Conservation (phyloP, 2,113 vertebrate species). For the Rhinogobius similis region DNA sequence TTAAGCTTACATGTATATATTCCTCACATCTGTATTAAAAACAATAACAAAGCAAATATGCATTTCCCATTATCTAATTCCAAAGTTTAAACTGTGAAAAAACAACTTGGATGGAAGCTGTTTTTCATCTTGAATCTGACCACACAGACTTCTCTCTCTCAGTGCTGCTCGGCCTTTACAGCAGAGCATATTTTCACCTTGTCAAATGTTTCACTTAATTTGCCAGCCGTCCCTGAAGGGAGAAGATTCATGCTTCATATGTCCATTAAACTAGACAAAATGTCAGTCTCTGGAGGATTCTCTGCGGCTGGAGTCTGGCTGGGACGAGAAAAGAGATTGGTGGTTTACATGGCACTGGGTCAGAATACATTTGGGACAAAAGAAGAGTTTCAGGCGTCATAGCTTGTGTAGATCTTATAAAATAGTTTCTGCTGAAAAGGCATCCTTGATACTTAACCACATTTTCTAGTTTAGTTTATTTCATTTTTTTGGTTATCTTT, state of each 20-base stretch:
- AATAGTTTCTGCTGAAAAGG: neutral
- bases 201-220: slow-evolving; percentile 44
- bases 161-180: slow-evolving; percentile 25
- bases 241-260: slow-evolving; percentile 34
- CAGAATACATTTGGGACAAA: slow-evolving; percentile 6
- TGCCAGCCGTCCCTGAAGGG: slow-evolving; percentile 17
- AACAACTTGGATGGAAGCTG: neutral
- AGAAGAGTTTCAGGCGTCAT: neutral
- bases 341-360: neutral
- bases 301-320: slow-evolving; percentile 1
- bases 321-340: neutral
- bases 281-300: slow-evolving; percentile 9
- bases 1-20: too few species aligned
- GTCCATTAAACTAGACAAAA: slow-evolving; percentile 23
- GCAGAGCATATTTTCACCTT: slow-evolving; percentile 35
- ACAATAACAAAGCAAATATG: too few species aligned
- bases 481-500: too few species aligned
- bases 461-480: too few species aligned
- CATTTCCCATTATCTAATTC: slow-evolving; percentile 13
- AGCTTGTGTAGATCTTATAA: neutral
- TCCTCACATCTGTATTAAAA: too few species aligned
- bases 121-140: neutral
- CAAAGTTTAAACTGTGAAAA: neutral
- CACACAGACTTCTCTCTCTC: slow-evolving; percentile 8
- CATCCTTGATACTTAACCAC: neutral